Conservation (phyloP, 1,140 invertebrate genomes). For the Drosophila ficusphila region DNA sequence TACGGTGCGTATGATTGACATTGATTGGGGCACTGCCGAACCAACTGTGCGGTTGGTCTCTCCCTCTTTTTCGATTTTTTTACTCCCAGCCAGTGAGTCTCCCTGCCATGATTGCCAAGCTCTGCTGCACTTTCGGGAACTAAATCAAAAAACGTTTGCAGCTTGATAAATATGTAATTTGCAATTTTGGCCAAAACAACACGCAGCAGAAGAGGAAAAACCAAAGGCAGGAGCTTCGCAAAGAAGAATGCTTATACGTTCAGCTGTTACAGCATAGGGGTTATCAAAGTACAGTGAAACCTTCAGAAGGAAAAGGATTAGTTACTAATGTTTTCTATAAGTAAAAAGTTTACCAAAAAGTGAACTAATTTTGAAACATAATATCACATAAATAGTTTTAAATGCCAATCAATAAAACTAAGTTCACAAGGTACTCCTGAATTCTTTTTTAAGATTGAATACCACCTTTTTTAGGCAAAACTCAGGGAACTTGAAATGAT, state of each 20-base stretch:
- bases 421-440: too few relatives aligned
- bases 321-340: too few relatives aligned
- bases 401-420: too few relatives aligned
- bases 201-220: slow-evolving; percentile 20
- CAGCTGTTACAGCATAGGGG: not conserved
- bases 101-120: slow-evolving; percentile 19
- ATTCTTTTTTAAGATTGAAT: too few relatives aligned
- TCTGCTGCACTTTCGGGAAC: slow-evolving; percentile 36
- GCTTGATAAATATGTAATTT: slow-evolving; percentile 61
- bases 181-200: slow-evolving; percentile 43
- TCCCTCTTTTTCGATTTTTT: not conserved
- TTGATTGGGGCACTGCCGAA: slow-evolving; percentile 38
- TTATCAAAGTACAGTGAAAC: slow-evolving; percentile 12
- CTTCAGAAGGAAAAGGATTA: not conserved
- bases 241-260: slow-evolving; percentile 5
- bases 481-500: too few relatives aligned
- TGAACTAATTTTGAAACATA: too few relatives aligned
- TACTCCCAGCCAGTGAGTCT: not conserved
- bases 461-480: too few relatives aligned
- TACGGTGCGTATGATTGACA: slow-evolving; percentile 56
- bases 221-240: not conserved
- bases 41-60: slow-evolving; percentile 18
- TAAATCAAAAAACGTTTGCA: slow-evolving; percentile 54
- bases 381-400: too few relatives aligned
- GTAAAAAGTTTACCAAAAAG: not conserved